Base-by-base conservation (phyloP, 2,888 invertebrate genomes). In the Apoda limacodes region DNA sequence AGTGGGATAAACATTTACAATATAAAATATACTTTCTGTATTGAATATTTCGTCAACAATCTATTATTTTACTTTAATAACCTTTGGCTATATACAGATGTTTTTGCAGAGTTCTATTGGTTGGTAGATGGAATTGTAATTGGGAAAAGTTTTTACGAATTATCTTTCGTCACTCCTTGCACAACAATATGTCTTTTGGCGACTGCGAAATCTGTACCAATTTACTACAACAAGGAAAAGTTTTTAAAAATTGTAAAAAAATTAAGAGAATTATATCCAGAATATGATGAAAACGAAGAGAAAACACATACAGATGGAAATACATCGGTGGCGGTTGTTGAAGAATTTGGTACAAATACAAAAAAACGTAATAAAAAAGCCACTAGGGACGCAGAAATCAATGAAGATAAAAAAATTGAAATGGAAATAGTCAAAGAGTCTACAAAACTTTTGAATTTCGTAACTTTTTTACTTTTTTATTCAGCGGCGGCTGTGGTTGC, bases 81-180 rank as follows among this genome's bases (percentile, higher is more conserved):
- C 1, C 4, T 57, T 3, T 55, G 56, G 41, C 17, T 71, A 1
- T 52, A 65, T 21, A 42, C 49, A 1, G 65, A 64, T 28, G 47
- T 64, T 3, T 31, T 59, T 5, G 66, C 55, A 0, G 72, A 72
- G 50, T 42, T 61, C 0, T 47, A 43, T 3, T 64, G 61, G 60
- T 13, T 69, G 0, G 27, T 55, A 1, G 60, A 65, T 5, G 67
- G 61, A 1, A 45, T 66, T 9, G 34, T 39, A 22, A 38, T 30
- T 2, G 58, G 55, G 0, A 56, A 50, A 15, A 50, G 50, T 7
- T 58, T 72, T 28, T 43, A 59, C 2, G 63, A 71, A 37, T 26
- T 70, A 1, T 61, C 58, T 0, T 33, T 63, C 6, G 47, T 56
- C 2, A 52, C 56, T 1, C 74, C 72, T 0, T 68, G 66, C 17